These are phyloP conservation scores for Desmophyllum pertusum DNA, from an alignment of 92 coral and sea anemone genomes.

Conservation along the genomic window DNA sequence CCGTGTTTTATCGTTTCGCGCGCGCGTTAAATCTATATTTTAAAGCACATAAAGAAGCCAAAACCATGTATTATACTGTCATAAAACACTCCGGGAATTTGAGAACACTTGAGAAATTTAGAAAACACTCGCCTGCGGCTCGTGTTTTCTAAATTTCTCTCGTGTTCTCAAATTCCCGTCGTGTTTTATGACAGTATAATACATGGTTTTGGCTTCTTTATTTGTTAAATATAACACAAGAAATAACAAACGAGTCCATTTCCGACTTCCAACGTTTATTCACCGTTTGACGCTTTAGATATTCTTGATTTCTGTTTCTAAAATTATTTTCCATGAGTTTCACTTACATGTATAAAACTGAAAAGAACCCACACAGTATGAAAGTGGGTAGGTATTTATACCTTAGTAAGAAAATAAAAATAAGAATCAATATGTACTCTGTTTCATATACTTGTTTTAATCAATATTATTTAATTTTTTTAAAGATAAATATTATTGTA, in stretches of 20 bases:
- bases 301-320: neutral
- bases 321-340: neutral
- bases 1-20: too few species aligned
- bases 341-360: neutral
- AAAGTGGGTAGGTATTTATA: slow-evolving; percentile 2
- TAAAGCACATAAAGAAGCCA: too few species aligned
- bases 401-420: neutral
- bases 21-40: too few species aligned
- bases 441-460: neutral
- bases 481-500: neutral
- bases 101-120: too few species aligned
- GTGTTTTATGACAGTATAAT: too few species aligned
- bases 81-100: too few species aligned
- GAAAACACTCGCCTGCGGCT: too few species aligned
- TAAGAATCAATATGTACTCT: neutral
- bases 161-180: too few species aligned
- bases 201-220: too few species aligned
- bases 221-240: too few species aligned
- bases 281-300: neutral
- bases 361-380: neutral
- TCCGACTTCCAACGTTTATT: neutral
- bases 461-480: neutral
- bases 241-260: neutral
- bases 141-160: too few species aligned
- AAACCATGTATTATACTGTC: too few species aligned